Evolutionary conservation across 2,888 invertebrate species (phyloP).

Genomic region (Megaustenia siamemsis): DNA sequence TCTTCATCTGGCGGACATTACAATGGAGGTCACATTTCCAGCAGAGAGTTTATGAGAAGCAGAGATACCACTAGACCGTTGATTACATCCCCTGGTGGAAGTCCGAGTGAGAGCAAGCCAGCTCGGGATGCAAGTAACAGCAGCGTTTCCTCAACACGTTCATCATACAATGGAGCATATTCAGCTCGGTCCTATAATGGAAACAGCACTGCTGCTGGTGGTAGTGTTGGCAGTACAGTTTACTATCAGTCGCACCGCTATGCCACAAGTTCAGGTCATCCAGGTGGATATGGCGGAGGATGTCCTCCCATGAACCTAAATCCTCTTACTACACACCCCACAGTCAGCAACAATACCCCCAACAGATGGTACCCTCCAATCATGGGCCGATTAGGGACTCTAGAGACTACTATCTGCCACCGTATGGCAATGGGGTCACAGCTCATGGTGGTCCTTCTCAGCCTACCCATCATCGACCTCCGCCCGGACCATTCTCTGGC

Average conservation of each 20-base stretch:
- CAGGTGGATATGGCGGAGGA: background rate
- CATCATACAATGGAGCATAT: constrained; percentile 69
- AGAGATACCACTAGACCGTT: constrained; percentile 54
- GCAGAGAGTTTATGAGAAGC: constrained; percentile 55
- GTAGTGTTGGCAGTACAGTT: background rate
- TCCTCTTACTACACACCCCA: background rate
- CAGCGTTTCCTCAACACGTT: constrained; percentile 71
- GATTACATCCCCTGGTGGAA: background rate
- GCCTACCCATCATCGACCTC: constrained; percentile 34
- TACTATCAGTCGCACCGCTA: constrained; percentile 14
- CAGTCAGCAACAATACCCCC: constrained; percentile 22
- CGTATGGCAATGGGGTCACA: constrained; percentile 6
- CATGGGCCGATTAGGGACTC: constrained; percentile 7
- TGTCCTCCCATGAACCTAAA: background rate
- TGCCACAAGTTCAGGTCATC: background rate
- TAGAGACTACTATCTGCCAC: constrained; percentile 11
- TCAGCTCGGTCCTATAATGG: constrained; percentile 62
- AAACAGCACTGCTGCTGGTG: constrained; percentile 16
- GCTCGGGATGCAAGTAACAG: constrained; percentile 72
- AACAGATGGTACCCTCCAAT: background rate
- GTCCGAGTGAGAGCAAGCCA: constrained; percentile 54
- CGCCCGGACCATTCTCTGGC: constrained; percentile 34
- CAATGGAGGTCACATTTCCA: constrained; percentile 50
- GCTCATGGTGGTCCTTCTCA: constrained; percentile 25
- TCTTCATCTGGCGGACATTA: constrained; percentile 48